phyloP scores from a whole-genome alignment of 2,113 vertebrate species.

The Desmodus rotundus region DNA sequence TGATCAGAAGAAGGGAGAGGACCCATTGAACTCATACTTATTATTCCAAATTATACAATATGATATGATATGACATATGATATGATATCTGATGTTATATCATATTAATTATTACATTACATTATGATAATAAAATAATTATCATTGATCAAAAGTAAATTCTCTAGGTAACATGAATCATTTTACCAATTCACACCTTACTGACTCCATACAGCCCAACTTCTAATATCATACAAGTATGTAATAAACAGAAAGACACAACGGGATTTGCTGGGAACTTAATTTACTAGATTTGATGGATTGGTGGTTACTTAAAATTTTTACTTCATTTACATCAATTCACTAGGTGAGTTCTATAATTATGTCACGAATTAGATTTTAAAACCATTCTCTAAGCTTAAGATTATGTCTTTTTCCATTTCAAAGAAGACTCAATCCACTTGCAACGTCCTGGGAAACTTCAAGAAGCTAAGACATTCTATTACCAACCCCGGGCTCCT shows the following conservation, averaged over 20 bases:
- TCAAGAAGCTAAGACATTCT: background rate
- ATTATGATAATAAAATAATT: background rate
- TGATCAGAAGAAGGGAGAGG: background rate
- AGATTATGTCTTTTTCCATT: background rate
- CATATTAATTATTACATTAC: background rate
- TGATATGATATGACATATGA: background rate
- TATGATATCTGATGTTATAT: background rate
- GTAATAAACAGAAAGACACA: background rate
- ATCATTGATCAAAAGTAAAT: background rate
- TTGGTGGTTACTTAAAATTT: background rate
- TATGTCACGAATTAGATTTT: background rate
- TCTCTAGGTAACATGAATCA: background rate
- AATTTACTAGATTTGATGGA: background rate
- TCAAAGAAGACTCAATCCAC: slow-evolving; percentile 75
- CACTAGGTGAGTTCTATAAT: background rate
- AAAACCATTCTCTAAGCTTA: background rate
- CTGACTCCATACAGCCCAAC: background rate
- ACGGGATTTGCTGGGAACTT: background rate
- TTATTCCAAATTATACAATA: background rate
- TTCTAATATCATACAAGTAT: background rate
- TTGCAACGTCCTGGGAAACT: slow-evolving; percentile 65
- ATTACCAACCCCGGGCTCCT: slow-evolving; percentile 52
- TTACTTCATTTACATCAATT: background rate
- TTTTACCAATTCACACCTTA: background rate
- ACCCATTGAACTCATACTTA: background rate